Evolutionary conservation across 2,113 vertebrate species (phyloP), one percentile per base, ranked within the genome.

Genomic region (Parus major): DNA sequence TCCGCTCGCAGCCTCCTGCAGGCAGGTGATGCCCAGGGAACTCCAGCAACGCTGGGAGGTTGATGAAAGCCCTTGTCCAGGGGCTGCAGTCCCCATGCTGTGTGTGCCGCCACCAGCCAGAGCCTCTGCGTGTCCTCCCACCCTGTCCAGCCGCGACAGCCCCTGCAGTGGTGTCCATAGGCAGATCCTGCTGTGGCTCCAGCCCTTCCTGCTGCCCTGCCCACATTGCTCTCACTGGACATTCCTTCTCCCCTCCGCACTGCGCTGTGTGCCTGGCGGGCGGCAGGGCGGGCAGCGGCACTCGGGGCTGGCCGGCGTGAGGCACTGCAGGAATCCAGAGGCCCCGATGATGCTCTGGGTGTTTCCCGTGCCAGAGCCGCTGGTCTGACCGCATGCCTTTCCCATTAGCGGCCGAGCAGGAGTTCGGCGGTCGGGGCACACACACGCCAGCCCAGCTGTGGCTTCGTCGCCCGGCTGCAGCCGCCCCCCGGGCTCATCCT

Each of bases 301-400:
- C 86, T 57, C 23, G 0, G 15, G 57, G 83, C 70, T 22, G 79
- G 65, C 31, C 23, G 65, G 70, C 12, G 21, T 5, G 35, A 71
- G 64, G 85, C 11, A 7, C 57, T 31, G 47, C 80, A 71, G 92
- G 89, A 94, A 91, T 78, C 91, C 86, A 5, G 46, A 23, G 72
- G 84, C 75, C 31, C 85, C 56, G 85, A 39, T 2, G 70, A 56
- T 82, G 90, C 88, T 96, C 88, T 80, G 93, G 96, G 92, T 94
- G 96, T 95, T 96, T 79, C 85, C 93, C 72, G 9, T 14, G 35
- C 84, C 70, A 19, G 75, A 92, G 81, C 69, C 21, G 60, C 95
- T 87, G 92, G 96, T 96, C 93, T 3, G 50, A 90, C 96, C 82
- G 0, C 90, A 95, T 95, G 95, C 96, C 96, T 96, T 96, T 95